Base-by-base conservation (phyloP, 2,797 vertebrate species). In the Trematomus bernacchii region DNA sequence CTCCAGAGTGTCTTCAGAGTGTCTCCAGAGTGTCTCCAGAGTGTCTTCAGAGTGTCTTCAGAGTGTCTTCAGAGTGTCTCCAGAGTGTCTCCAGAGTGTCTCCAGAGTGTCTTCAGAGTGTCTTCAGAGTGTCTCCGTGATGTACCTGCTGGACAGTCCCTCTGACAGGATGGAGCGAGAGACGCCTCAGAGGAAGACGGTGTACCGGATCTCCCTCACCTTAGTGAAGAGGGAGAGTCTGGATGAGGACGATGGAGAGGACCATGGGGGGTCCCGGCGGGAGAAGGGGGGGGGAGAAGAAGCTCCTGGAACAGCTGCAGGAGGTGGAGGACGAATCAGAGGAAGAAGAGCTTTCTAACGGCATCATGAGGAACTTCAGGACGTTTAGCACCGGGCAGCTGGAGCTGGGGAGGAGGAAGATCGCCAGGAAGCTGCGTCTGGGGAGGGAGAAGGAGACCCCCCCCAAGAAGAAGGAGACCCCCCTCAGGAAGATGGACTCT, bases 141-240 rank as follows among this genome's bases (percentile, higher is more conserved):
- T 97, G 97, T 96, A 93, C 85, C 93, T 96, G 10, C 91, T 97
- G 81, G 95, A 96, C 91, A 88, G 78, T 43, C 85, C 61, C 73
- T 91, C 91, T 0, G 94, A 94, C 63, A 90, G 92, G 84, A 95
- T 96, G 97, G 95, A 96, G 89, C 86, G 95, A 47, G 95, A 94
- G 0, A 88, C 94, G 10, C 94, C 95, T 8, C 95, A 94, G 87
- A 95, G 96, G 83, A 97, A 94, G 43, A 98, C 97, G 0, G 96
- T 99, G 2, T 98, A 98, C 91, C 94, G 97, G 83, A 99, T 99
- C 93, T 98, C 97, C 18, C 96, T 99, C 80, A 99, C 97, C 37
- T 88, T 99, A 89, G 97, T 99, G 82, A 96, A 98, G 85, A 96
- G 96, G 85, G 97, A 98, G 90, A 96, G 89, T 73, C 54, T 97